These are phyloP conservation scores for Alviniconcha strummeri DNA, from an alignment of 2,888 invertebrate species.

Conservation along the genomic window DNA sequence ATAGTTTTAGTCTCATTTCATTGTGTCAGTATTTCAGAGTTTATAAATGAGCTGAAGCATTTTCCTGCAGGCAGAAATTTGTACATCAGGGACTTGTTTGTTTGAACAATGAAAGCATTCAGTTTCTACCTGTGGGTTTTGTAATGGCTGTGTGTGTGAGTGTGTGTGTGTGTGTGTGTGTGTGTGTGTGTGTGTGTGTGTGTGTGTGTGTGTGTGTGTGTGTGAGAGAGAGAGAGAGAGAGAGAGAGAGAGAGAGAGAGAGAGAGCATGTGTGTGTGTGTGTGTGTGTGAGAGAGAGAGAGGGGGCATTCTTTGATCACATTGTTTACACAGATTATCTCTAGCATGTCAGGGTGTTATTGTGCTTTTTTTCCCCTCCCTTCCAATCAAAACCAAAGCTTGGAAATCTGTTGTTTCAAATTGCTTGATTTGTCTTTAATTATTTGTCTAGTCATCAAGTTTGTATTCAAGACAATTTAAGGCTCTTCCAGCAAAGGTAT, in stretches of 20 bases:
- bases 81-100: not conserved
- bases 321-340: too few relatives aligned
- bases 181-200: conserved; percentile 14
- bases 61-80: not conserved
- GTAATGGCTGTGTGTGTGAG: not conserved
- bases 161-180: not conserved
- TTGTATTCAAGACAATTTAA: too few relatives aligned
- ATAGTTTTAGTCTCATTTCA: not conserved
- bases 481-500: too few relatives aligned
- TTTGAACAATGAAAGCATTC: not conserved
- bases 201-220: not conserved
- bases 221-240: not conserved
- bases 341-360: too few relatives aligned
- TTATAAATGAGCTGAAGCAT: not conserved
- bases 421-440: too few relatives aligned
- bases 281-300: not conserved
- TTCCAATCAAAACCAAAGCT: not conserved
- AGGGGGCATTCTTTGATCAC: too few relatives aligned
- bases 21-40: not conserved
- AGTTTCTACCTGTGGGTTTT: not conserved
- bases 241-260: conserved; percentile 4
- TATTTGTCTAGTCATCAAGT: too few relatives aligned
- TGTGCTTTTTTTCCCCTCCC: too few relatives aligned
- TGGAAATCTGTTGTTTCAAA: not conserved
- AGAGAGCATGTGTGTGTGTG: not conserved